Percentiles rank a stretch among this genome's conserved stretches.
Evolutionary conservation across 2,113 vertebrate genomes (phyloP).

Genomic region (Anguilla rostrata): DNA sequence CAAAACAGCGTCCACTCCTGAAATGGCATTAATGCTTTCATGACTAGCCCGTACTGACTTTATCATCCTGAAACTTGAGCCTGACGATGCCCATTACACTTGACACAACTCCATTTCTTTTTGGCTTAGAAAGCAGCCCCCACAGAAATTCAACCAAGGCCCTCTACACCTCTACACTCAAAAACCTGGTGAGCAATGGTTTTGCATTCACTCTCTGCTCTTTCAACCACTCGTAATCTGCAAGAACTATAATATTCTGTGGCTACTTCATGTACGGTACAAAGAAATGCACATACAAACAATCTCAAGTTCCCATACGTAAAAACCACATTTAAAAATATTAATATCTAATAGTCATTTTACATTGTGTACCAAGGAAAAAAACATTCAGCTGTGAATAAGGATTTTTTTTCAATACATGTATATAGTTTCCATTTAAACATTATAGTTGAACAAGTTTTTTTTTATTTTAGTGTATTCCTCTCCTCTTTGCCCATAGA

Average conservation of each 20-base stretch:
- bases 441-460: slow-evolving; percentile 17
- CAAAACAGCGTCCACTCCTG: neutral
- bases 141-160: slow-evolving; percentile 28
- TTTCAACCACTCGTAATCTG: slow-evolving; percentile 31
- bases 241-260: slow-evolving; percentile 31
- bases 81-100: neutral
- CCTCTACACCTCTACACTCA: neutral
- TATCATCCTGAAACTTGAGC: neutral
- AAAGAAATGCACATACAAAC: slow-evolving; percentile 48
- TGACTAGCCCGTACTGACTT: neutral
- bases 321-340: slow-evolving; percentile 57
- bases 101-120: neutral
- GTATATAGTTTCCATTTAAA: slow-evolving; percentile 42
- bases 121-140: neutral
- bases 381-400: slow-evolving; percentile 59
- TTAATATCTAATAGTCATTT: slow-evolving; percentile 51
- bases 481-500: slow-evolving; percentile 2
- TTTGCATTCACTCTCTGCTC: slow-evolving; percentile 11
- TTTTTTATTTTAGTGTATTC: slow-evolving; percentile 16
- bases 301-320: slow-evolving; percentile 48
- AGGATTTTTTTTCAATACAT: slow-evolving; percentile 37
- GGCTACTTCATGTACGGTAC: slow-evolving; percentile 44
- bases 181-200: neutral
- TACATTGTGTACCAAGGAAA: slow-evolving; percentile 50
- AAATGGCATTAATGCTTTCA: neutral